phyloP scores from a whole-genome alignment of 2,113 vertebrate genomes.

The Lepus europaeus region DNA sequence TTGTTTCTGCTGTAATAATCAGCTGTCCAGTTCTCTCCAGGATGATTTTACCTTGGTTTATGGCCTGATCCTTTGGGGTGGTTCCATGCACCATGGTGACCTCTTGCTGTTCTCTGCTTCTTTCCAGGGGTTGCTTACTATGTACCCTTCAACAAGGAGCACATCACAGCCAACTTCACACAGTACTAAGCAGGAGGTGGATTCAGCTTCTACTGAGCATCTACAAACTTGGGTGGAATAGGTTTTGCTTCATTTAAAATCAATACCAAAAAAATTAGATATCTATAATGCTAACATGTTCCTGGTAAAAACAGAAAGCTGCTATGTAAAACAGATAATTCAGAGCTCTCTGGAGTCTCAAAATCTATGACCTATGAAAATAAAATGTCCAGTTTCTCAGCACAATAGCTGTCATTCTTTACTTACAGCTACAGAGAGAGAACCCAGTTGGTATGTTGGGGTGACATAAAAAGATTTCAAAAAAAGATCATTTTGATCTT shows the following conservation, averaged over 20 bases:
- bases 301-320: neutral
- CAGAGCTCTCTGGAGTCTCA: neutral
- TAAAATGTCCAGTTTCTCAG: neutral
- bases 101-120: neutral
- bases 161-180: slow-evolving; percentile 85
- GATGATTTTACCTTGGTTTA: neutral
- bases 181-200: slow-evolving; percentile 70
- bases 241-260: neutral
- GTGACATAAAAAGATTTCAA: neutral
- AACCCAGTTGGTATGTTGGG: neutral
- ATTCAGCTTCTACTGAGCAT: neutral
- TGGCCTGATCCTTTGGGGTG: fast-evolving
- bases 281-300: neutral
- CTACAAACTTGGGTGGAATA: neutral
- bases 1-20: neutral
- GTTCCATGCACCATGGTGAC: fast-evolving
- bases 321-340: slow-evolving; percentile 17
- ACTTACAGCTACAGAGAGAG: neutral
- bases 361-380: neutral
- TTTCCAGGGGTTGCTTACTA: slow-evolving; percentile 84
- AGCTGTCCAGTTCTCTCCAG: neutral
- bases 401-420: neutral
- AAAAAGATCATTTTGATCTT: neutral
- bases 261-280: neutral
- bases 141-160: slow-evolving; percentile 60